These are phyloP conservation scores for Formica selysi DNA, from an alignment of 1,140 invertebrate genomes.

Conservation along the genomic window DNA sequence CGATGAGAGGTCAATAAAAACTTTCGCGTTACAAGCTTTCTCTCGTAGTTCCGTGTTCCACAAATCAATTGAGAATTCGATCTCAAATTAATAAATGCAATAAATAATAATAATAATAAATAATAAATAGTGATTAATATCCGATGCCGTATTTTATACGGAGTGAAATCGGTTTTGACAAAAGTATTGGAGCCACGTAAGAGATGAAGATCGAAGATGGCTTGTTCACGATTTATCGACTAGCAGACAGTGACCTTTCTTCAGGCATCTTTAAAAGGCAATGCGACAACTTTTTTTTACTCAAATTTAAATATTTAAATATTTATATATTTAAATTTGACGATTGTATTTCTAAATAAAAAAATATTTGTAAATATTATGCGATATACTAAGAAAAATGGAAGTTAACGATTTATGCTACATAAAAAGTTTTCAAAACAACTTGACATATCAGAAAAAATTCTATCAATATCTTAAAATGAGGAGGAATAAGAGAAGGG, in stretches of 20 bases:
- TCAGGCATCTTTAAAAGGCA: not conserved
- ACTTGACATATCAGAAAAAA: conserved; percentile 5
- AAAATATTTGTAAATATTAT: not conserved
- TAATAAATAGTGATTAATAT: conserved; percentile 24
- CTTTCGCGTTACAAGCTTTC: not conserved
- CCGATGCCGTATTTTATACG: not conserved
- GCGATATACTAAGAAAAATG: not conserved
- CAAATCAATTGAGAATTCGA: not conserved
- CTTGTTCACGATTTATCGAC: conserved; percentile 34
- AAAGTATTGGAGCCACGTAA: conserved; percentile 30
- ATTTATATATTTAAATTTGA: not conserved
- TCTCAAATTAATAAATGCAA: conserved; percentile 7
- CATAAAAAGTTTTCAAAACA: not conserved
- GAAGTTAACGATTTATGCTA: not conserved
- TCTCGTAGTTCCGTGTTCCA: not conserved
- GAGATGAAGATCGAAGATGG: conserved; percentile 44
- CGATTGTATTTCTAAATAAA: not conserved
- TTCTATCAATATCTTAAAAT: not conserved
- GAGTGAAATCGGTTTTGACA: conserved; percentile 33
- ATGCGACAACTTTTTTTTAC: not conserved
- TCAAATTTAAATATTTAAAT: not conserved
- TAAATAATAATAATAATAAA: conserved; percentile 10
- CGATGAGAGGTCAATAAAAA: conserved; percentile 2
- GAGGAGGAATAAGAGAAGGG: not conserved
- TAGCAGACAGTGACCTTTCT: not conserved